Evolutionary conservation across 2,888 invertebrate genomes (phyloP).

Genomic region (Idaea biselata): DNA sequence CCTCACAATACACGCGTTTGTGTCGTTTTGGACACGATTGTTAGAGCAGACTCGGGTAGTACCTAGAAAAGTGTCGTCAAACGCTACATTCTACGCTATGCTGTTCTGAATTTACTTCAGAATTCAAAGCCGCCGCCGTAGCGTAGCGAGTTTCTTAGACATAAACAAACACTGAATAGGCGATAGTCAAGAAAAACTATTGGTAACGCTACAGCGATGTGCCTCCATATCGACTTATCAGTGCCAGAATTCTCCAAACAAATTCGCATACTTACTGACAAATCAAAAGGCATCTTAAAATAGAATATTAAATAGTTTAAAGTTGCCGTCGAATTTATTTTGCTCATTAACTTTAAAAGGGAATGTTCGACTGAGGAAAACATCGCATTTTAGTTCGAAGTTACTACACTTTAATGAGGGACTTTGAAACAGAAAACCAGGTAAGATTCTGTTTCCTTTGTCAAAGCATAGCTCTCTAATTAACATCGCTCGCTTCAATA

Average conservation of each 20-base stretch:
- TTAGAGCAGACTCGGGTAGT: no score
- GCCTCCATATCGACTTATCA: slow-evolving; percentile 6
- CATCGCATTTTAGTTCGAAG: slow-evolving; percentile 33
- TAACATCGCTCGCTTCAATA: slow-evolving; percentile 33
- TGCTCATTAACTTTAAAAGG: slow-evolving; percentile 41
- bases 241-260: slow-evolving; percentile 6
- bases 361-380: slow-evolving; percentile 29
- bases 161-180: no score
- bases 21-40: no score
- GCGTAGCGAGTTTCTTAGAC: no score
- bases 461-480: slow-evolving; percentile 53
- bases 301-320: slow-evolving; percentile 23
- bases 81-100: no score
- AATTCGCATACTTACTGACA: background rate
- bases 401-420: slow-evolving; percentile 54
- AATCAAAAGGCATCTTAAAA: slow-evolving; percentile 8
- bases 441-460: slow-evolving; percentile 54
- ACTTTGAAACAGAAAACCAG: slow-evolving; percentile 45
- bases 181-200: no score
- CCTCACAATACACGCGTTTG: no score
- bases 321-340: slow-evolving; percentile 37
- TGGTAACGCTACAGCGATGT: background rate
- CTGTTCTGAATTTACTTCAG: no score
- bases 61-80: no score
- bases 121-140: no score